A percentile compares a stretch with the other conserved stretches of the same genome.
Evolutionary conservation across 2,797 vertebrate genomes (phyloP).

Genomic region (Tarsius wallacei): DNA sequence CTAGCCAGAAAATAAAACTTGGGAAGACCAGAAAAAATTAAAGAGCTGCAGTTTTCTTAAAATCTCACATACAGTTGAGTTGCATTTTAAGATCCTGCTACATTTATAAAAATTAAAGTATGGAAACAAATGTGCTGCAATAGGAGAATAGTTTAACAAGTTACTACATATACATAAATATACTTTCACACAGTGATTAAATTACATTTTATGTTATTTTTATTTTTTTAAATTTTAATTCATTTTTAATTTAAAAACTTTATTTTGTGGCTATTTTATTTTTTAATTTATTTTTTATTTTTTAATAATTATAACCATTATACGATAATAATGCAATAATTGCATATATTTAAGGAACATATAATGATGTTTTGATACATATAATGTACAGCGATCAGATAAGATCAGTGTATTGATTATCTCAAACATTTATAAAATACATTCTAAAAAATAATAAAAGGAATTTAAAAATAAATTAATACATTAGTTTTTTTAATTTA

Average conservation of each 20-base stretch:
- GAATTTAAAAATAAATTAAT: background rate
- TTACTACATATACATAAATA: too few relatives aligned
- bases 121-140: background rate
- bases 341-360: too few relatives aligned
- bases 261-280: background rate
- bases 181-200: background rate
- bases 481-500: background rate
- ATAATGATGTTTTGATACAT: too few relatives aligned
- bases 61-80: background rate
- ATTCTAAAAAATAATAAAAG: background rate
- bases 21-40: background rate
- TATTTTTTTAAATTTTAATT: too few relatives aligned
- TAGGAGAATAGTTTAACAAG: background rate
- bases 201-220: background rate
- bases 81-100: background rate
- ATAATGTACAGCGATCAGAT: too few relatives aligned
- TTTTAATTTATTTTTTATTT: background rate
- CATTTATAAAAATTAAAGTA: background rate
- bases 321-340: too few relatives aligned
- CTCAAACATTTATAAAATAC: background rate
- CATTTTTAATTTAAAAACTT: background rate
- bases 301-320: too few relatives aligned
- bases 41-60: background rate
- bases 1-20: background rate
- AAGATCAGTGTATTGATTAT: too few relatives aligned